Evolutionary conservation across 2,113 vertebrate species (phyloP).

Genomic region (Pteruthius melanotis): DNA sequence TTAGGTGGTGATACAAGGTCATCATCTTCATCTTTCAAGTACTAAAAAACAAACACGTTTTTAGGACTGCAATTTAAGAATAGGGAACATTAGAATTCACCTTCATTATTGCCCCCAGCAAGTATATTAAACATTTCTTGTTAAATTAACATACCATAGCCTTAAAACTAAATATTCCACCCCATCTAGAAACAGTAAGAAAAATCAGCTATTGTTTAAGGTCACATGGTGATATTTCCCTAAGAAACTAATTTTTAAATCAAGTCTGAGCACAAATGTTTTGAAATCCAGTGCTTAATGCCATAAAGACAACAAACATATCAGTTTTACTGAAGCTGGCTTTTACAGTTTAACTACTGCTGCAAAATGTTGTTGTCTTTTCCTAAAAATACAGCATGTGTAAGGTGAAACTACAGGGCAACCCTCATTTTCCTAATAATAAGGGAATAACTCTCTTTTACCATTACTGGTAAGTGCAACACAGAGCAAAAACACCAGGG

Average conservation of each 20-base stretch:
- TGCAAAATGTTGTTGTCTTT: background rate
- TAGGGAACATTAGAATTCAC: background rate
- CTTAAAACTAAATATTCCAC: background rate
- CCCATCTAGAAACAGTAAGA: background rate
- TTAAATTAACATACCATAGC: background rate
- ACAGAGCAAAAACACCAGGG: background rate
- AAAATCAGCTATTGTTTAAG: background rate
- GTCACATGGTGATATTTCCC: background rate
- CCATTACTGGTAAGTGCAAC: background rate
- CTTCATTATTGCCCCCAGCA: accelerated
- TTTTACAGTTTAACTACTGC: background rate
- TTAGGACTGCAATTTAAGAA: background rate
- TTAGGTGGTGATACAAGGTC: slow-evolving; percentile 93
- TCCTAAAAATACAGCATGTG: background rate
- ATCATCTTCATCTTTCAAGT: slow-evolving; percentile 97
- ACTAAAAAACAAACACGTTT: slow-evolving; percentile 70
- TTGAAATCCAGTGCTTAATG: background rate
- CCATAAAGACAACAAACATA: background rate
- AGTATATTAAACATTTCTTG: background rate
- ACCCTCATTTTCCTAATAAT: background rate
- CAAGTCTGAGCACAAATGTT: background rate
- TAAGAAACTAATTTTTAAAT: background rate
- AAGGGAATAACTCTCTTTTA: background rate
- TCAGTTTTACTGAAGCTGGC: background rate
- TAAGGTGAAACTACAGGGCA: background rate